phyloP scores from a whole-genome alignment of 92 coral and sea anemone genomes.

The Phymanthus crucifer region DNA sequence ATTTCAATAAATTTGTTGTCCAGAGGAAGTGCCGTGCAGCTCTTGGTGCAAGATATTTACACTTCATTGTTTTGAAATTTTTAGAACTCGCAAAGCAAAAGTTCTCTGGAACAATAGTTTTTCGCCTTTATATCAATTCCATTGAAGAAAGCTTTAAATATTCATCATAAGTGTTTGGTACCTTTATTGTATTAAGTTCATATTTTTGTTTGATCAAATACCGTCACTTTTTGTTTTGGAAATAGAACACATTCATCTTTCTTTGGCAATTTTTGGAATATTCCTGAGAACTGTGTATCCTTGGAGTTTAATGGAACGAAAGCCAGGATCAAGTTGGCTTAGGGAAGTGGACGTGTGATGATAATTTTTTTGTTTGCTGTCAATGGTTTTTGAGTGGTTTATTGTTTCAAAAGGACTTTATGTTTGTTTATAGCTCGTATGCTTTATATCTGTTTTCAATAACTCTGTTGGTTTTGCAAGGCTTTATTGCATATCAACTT shows the following conservation, averaged over 20 bases:
- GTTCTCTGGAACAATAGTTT: constrained; percentile 2
- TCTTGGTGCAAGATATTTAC: neutral
- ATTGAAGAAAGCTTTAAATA: constrained; percentile 25
- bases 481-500: neutral
- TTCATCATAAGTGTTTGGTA: constrained; percentile 21
- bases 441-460: neutral
- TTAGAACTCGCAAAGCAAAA: neutral
- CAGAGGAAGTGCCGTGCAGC: neutral
- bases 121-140: constrained; percentile 5
- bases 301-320: neutral
- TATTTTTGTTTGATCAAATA: constrained; percentile 19
- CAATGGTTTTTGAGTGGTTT: neutral
- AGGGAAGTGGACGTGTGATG: neutral
- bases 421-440: neutral
- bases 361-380: neutral
- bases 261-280: neutral
- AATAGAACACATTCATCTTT: neutral
- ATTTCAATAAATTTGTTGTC: neutral
- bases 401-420: neutral
- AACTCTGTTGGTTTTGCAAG: neutral
- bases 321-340: neutral
- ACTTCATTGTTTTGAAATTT: neutral
- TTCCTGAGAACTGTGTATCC: neutral
- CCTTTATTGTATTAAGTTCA: constrained; percentile 16
- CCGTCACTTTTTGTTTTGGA: neutral